Conservation (phyloP, 2,888 invertebrate species). For the Hypomecis punctinalis region DNA sequence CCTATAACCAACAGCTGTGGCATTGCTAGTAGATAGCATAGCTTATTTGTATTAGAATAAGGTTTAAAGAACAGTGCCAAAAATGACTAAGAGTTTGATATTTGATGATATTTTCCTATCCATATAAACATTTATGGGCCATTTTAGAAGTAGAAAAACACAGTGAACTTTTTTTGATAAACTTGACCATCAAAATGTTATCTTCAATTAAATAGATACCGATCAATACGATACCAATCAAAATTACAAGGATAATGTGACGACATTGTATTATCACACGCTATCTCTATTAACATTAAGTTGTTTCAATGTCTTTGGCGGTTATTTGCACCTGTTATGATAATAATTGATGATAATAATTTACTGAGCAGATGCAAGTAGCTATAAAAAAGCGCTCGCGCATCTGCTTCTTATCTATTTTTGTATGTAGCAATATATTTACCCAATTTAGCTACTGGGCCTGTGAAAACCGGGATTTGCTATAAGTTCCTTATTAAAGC, state of each 20-base stretch:
- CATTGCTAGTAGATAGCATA: too few relatives aligned
- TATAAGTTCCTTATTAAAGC: too few relatives aligned
- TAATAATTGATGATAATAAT: slow-evolving; percentile 5
- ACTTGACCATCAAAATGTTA: neutral
- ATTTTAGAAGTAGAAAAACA: too few relatives aligned
- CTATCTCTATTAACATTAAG: neutral
- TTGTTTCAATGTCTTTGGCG: neutral
- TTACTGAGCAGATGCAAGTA: neutral
- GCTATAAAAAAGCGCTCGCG: neutral
- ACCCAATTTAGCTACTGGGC: too few relatives aligned
- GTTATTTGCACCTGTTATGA: slow-evolving; percentile 3
- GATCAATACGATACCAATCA: neutral
- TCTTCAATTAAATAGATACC: too few relatives aligned
- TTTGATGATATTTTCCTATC: too few relatives aligned
- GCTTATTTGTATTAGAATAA: too few relatives aligned
- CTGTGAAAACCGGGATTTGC: neutral
- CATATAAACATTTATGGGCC: too few relatives aligned
- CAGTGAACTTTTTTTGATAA: neutral
- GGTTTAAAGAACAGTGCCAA: too few relatives aligned
- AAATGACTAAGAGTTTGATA: too few relatives aligned
- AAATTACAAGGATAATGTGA: neutral
- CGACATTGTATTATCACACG: neutral
- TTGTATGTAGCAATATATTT: too few relatives aligned
- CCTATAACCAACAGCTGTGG: too few relatives aligned
- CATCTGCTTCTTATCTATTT: slow-evolving; percentile 6